Conservation (phyloP, 2,797 vertebrate genomes). For the Pteropus rufus region DNA sequence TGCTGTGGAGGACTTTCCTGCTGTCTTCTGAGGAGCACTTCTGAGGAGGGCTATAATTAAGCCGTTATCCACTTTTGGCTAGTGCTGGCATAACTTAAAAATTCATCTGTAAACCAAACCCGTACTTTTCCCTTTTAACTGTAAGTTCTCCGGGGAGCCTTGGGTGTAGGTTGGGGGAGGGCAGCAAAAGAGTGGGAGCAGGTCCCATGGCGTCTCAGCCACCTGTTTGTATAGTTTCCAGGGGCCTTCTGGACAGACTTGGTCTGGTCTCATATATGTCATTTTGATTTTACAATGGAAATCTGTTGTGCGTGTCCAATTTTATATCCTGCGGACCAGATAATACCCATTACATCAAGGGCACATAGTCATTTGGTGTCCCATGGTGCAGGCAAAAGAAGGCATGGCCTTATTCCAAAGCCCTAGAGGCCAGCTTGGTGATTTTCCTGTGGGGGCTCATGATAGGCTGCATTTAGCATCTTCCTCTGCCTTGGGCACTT, state of each 20-base stretch:
- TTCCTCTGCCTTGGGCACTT: background rate
- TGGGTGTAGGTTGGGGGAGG: background rate
- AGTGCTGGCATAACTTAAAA: background rate
- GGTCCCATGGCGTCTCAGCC: background rate
- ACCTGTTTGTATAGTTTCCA: background rate
- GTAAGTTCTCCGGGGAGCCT: background rate
- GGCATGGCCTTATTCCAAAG: background rate
- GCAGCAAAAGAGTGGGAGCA: background rate
- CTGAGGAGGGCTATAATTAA: background rate
- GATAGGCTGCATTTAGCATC: background rate
- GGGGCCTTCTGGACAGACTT: background rate
- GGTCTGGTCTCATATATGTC: background rate
- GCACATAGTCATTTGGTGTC: background rate
- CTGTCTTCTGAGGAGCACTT: background rate
- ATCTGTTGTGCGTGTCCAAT: background rate
- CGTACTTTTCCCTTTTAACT: background rate
- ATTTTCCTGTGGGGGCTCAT: background rate
- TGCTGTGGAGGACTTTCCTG: background rate
- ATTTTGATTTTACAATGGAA: background rate
- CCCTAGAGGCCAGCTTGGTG: background rate
- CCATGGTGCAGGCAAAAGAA: background rate
- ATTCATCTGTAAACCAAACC: background rate
- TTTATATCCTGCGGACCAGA: background rate
- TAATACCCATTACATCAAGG: background rate
- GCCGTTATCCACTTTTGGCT: background rate